Base-by-base conservation (phyloP, 2,888 invertebrate species). In the Drosophila flavopinicola region DNA sequence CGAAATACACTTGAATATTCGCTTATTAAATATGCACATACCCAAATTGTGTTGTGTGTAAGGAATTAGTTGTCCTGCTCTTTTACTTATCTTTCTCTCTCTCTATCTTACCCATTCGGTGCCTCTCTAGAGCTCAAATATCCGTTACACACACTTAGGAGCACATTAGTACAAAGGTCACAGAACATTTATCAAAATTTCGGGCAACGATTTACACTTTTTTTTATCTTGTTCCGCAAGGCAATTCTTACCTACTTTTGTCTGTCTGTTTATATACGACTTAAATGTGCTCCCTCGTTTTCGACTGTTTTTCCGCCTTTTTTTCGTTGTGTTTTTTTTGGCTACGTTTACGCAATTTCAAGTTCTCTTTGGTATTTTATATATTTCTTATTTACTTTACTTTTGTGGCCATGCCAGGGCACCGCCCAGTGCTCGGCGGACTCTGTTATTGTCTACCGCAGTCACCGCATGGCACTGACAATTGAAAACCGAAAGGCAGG, bases 161-260 rank as follows among this genome's bases (percentile, higher is more conserved):
- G 59, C 82, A 70, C 78, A 78, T 83, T 84, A 82, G 75, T 60
- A 65, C 63, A 80, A 54, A 75, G 82, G 78, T 59, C 68, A 71
- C 67, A 61, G 64, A 60, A 59, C 84, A 73, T 84, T 84, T 80
- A 80, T 73, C 74, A 73, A 76, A 67, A 59, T 66, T 49, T 58
- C 53, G 48, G 41, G 15, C 33, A 56, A 42, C 51, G 64, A 54
- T 52, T 58, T 65, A 37, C 49, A 37, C 39, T 56, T 76, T 49
- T 51, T 35, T 33, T 41, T 44, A 49, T 47, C 42, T 37, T 23
- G 42, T 51, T 41, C 13, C 37, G 63, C 57, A 58, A 38, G 27
- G 24, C 53, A 54, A 63, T 63, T 63, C 60, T 79, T 79, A 76
- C 77, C 84, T 79, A 85, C 83, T 66, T 68, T 59, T 66, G 41